Conservation (phyloP, 1,140 invertebrate species). For the Rhizoglyphus robini region DNA sequence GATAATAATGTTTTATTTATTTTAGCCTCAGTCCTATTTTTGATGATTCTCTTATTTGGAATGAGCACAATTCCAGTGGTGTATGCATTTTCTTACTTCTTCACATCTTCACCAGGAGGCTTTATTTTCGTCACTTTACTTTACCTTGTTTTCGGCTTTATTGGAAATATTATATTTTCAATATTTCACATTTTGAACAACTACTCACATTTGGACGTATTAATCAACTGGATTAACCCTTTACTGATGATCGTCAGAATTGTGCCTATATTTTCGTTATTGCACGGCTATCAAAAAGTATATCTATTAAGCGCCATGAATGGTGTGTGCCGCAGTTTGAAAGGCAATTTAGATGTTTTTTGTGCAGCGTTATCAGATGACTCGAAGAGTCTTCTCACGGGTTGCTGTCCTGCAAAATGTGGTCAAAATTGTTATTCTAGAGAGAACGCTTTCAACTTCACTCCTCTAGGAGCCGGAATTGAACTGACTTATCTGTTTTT, state of each 20-base stretch:
- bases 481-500: not conserved
- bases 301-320: not conserved
- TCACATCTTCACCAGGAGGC: constrained; percentile 19
- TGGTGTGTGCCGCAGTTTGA: not conserved
- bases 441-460: not conserved
- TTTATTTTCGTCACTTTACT: constrained; percentile 23
- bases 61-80: constrained; percentile 25
- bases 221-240: not conserved
- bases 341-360: not conserved
- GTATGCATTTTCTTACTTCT: constrained; percentile 23
- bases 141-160: constrained; percentile 16
- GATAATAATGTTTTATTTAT: not conserved
- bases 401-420: constrained; percentile 10
- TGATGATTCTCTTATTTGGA: constrained; percentile 24
- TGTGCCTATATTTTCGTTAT: constrained; percentile 17
- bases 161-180: not conserved
- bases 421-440: not conserved
- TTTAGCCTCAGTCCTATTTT: constrained; percentile 17
- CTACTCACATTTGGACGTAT: not conserved
- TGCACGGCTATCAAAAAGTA: constrained; percentile 7
- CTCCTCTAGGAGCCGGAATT: not conserved
- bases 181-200: not conserved
- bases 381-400: too few relatives aligned
- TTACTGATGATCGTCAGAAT: not conserved
- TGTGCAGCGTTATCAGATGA: not conserved